phyloP scores from a whole-genome alignment of 1,140 invertebrate genomes.

The Papilio glaucus region DNA sequence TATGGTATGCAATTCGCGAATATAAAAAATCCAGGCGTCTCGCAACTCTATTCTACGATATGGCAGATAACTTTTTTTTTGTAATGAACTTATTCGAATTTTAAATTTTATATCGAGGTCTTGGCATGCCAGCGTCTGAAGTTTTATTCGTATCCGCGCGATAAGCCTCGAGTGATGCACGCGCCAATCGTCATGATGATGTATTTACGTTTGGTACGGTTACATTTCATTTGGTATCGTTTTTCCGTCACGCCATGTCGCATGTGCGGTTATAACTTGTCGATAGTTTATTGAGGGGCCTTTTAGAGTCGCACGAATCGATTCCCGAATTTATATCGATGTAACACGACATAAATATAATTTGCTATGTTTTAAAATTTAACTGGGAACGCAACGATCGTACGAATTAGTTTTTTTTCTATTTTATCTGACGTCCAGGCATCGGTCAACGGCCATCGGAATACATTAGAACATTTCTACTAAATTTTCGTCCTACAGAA shows the following conservation, averaged over 20 bases:
- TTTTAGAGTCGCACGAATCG: constrained; percentile 62
- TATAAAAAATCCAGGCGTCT: constrained; percentile 26
- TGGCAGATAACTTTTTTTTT: background rate
- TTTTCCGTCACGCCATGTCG: constrained; percentile 80
- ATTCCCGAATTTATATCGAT: constrained; percentile 36
- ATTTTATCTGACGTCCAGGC: constrained; percentile 52
- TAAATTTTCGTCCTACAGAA: constrained; percentile 84
- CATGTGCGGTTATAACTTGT: constrained; percentile 69
- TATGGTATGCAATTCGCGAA: constrained; percentile 60
- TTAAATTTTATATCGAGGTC: constrained; percentile 36
- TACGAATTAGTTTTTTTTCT: constrained; percentile 43
- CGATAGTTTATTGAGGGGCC: constrained; percentile 66
- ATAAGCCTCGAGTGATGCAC: constrained; percentile 49
- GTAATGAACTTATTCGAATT: constrained; percentile 19
- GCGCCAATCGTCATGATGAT: constrained; percentile 70
- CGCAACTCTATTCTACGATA: background rate
- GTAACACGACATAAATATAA: constrained; percentile 39
- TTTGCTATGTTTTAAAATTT: constrained; percentile 47
- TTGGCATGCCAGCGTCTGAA: constrained; percentile 40
- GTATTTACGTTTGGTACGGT: constrained; percentile 70
- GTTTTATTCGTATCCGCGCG: constrained; percentile 39
- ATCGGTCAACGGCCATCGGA: constrained; percentile 77
- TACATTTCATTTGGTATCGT: constrained; percentile 75
- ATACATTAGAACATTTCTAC: constrained; percentile 83
- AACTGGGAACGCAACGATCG: constrained; percentile 30